Evolutionary conservation across 2,888 invertebrate genomes (phyloP), one percentile per base, ranked within the genome.

Genomic region (Sphaerophoria rueppellii): DNA sequence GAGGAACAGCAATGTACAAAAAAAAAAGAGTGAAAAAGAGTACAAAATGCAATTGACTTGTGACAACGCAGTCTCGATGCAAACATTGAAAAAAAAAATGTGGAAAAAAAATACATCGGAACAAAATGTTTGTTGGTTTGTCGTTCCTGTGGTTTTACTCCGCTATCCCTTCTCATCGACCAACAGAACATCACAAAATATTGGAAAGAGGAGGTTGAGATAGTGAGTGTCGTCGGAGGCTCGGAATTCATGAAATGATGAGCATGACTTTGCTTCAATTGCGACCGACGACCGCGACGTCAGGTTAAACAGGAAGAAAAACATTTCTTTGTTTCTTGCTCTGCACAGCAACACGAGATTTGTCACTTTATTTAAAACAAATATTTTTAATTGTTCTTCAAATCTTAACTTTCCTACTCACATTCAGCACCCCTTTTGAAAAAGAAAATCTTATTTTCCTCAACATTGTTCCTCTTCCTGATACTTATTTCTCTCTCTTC

Each of bases 21-120:
- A 40, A 7, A 52, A 50, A 58, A 35, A 6, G 11, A 16, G 16
- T 63, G 71, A 63, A 65, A 67, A 72, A 55, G 71, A 61, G 75
- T 43, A 69, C 67, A 80, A 83, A 79, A 54, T 83, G 71, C 80
- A 83, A 79, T 82, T 80, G 61, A 78, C 78, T 82, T 82, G 73
- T 69, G 55, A 83, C 79, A 83, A 83, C 83, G 80, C 83, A 83
- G 83, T 80, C 83, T 83, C 83, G 71, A 75, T 55, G 46, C 55
- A 43, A 70, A 69, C n/a, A 16, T 55, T 24, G n/a, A 37, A 43
- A 52, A 37, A 58, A 48, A 67, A 52, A 61, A 43, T 5, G 37
- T 6, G 34, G 32, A 75, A 73, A 60, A 70, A 54, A 73, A 52
- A 58, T 37, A 73, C 67, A 50, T 72, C 65, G 70, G 65, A 79